phyloP scores from a whole-genome alignment of 2,797 vertebrate species.

The Pseudochirops cupreus region DNA sequence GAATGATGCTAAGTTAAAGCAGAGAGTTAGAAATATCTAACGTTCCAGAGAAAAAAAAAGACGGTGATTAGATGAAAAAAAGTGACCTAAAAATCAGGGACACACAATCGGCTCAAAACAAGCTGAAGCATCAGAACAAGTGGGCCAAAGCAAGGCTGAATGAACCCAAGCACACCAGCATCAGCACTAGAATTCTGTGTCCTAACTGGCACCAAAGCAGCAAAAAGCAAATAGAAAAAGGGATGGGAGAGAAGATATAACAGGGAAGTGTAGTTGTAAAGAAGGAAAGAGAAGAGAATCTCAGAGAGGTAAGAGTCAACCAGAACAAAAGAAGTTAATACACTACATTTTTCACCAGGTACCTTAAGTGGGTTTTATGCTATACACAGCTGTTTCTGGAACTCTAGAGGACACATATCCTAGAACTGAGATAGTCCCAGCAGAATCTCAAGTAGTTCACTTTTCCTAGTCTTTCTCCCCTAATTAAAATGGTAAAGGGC shows the following conservation, averaged over 20 bases:
- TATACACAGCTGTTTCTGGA: neutral
- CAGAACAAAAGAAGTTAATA: neutral
- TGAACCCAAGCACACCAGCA: constrained; percentile 3
- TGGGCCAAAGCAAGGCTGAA: constrained; percentile 19
- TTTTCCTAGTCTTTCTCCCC: constrained; percentile 39
- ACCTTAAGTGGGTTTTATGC: neutral
- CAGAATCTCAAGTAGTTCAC: constrained; percentile 35
- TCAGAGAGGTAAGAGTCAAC: neutral
- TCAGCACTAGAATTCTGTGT: constrained; percentile 26
- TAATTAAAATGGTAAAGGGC: constrained; percentile 39
- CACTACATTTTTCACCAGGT: neutral
- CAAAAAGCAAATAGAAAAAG: constrained; percentile 24
- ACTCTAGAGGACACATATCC: neutral
- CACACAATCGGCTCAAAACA: constrained; percentile 17
- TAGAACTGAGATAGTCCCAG: constrained; percentile 14
- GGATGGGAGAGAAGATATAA: neutral
- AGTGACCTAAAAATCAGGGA: constrained; percentile 17
- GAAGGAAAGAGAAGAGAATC: neutral
- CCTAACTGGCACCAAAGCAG: constrained; percentile 22
- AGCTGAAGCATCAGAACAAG: constrained; percentile 32
- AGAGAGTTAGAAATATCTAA: constrained; percentile 27
- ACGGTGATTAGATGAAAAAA: constrained; percentile 33
- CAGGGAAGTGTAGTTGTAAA: constrained; percentile 30
- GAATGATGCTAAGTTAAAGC: constrained; percentile 26
- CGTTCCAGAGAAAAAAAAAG: neutral